These are phyloP conservation scores for Saturnia pavonia DNA, from an alignment of 2,888 invertebrate species.

Conservation along the genomic window DNA sequence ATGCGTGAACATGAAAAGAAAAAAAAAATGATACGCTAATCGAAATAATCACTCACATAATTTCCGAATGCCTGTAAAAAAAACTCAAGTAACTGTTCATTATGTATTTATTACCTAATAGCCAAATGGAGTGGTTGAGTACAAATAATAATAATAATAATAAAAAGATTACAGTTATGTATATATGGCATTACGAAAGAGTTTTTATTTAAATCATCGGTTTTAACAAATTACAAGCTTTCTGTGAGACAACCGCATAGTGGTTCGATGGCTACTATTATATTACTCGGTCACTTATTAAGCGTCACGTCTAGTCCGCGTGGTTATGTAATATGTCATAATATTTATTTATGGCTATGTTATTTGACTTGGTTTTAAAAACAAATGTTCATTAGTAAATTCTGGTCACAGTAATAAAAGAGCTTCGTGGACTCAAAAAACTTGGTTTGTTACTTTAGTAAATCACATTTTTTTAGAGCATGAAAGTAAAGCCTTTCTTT, in stretches of 20 bases:
- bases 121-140: conserved; percentile 29
- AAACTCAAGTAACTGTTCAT: conserved; percentile 26
- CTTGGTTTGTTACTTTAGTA: too few relatives aligned
- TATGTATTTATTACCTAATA: conserved; percentile 39
- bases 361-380: too few relatives aligned
- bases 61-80: conserved; percentile 19
- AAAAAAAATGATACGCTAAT: conserved; percentile 15
- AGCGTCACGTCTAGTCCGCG: conserved; percentile 23
- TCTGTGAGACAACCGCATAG: conserved; percentile 43
- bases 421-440: too few relatives aligned
- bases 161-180: conserved; percentile 31
- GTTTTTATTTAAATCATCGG: conserved; percentile 58
- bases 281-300: conserved; percentile 34
- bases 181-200: conserved; percentile 40
- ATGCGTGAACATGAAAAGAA: conserved; percentile 21
- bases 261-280: conserved; percentile 43
- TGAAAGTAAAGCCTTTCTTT: too few relatives aligned
- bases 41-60: conserved; percentile 22
- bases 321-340: not conserved
- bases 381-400: too few relatives aligned
- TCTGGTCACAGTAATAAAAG: too few relatives aligned
- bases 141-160: conserved; percentile 15
- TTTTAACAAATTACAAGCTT: conserved; percentile 56
- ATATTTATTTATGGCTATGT: too few relatives aligned
- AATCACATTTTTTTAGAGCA: too few relatives aligned